Conservation (phyloP, 2,113 vertebrate species). For the Hoplias malabaricus region DNA sequence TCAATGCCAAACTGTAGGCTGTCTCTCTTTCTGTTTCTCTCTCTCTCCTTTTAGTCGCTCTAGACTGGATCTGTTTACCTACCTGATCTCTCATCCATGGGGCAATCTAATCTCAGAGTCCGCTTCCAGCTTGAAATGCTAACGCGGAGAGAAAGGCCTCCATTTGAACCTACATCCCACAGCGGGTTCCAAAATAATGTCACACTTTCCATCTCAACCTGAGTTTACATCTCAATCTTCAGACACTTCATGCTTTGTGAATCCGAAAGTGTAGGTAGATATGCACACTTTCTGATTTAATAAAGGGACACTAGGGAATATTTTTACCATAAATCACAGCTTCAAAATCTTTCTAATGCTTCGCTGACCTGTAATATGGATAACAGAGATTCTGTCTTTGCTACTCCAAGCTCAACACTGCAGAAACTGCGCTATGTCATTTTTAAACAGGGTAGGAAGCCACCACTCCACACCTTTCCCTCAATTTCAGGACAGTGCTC, state of each 20-base stretch:
- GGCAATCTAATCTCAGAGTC: background rate
- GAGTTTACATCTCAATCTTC: constrained; percentile 11
- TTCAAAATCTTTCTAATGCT: no score
- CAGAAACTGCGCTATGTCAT: no score
- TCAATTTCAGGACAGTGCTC: no score
- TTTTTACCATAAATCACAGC: no score
- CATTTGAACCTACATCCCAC: background rate
- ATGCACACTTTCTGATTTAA: no score
- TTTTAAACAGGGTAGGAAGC: no score
- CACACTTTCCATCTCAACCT: background rate
- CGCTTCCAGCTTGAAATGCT: background rate
- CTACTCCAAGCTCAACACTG: no score
- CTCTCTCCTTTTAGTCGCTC: constrained; percentile 49
- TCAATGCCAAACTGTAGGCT: constrained; percentile 66
- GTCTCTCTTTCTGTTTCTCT: no score
- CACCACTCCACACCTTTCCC: no score
- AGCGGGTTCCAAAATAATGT: background rate
- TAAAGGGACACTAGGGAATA: no score
- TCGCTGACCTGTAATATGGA: no score
- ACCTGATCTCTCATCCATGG: constrained; percentile 12
- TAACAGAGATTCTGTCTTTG: no score
- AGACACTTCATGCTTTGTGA: constrained; percentile 7
- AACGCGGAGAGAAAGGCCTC: background rate
- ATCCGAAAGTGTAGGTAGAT: background rate
- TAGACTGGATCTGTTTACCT: constrained; percentile 33